Evolutionary conservation across 2,797 vertebrate species (phyloP).

Genomic region (Lagorchestes hirsutus): DNA sequence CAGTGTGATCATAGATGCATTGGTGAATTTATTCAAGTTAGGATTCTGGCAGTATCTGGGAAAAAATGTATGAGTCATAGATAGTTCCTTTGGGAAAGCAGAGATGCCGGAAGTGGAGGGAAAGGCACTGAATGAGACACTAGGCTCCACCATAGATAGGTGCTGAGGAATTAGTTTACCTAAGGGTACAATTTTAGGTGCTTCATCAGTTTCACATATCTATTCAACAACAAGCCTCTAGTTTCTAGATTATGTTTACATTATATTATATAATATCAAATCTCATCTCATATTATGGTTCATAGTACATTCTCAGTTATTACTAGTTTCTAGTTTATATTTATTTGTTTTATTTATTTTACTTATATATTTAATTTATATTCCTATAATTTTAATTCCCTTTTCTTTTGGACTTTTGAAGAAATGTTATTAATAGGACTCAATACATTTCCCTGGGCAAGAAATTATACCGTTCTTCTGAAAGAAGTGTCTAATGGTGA

Average conservation of each 20-base stretch:
- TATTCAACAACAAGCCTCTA: background rate
- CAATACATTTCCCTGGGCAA: too few relatives aligned
- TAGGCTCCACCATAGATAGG: background rate
- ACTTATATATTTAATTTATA: background rate
- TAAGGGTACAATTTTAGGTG: too few relatives aligned
- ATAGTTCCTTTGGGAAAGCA: background rate
- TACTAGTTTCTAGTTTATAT: background rate
- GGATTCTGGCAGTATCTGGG: rapidly evolving
- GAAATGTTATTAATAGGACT: too few relatives aligned
- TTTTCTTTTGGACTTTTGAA: background rate
- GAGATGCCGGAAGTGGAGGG: background rate
- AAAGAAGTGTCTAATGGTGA: slow-evolving; percentile 69
- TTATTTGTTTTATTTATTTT: too few relatives aligned
- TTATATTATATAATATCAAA: background rate
- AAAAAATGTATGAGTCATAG: rapidly evolving
- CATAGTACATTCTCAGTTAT: background rate
- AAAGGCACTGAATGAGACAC: background rate
- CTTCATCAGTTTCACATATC: background rate
- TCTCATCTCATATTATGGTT: background rate
- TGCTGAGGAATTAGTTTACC: background rate
- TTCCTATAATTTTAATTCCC: background rate
- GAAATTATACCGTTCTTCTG: slow-evolving; percentile 28
- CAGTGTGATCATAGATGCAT: too few relatives aligned
- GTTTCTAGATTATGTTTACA: background rate
- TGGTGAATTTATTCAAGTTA: background rate